phyloP scores from a whole-genome alignment of 2,888 invertebrate genomes.

The Pristionchus japonicus region DNA sequence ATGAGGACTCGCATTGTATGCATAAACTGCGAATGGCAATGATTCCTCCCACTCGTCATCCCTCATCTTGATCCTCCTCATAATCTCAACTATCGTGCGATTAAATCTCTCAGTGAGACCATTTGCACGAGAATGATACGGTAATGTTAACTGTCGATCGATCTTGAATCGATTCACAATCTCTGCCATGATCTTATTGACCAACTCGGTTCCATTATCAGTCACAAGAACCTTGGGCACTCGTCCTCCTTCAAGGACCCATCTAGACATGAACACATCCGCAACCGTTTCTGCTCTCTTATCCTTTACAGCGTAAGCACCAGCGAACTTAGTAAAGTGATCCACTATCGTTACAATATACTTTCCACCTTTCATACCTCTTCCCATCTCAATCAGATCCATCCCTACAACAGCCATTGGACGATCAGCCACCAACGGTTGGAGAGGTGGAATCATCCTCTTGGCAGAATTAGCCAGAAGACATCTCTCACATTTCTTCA shows the following conservation, averaged over 20 bases:
- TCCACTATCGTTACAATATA: conserved; percentile 51
- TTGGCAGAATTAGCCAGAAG: neutral
- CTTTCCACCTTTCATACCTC: neutral
- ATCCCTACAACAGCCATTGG: conserved; percentile 31
- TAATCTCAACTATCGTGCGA: conserved; percentile 47
- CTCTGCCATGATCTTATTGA: conserved; percentile 43
- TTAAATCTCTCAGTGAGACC: conserved; percentile 54
- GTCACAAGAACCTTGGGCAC: conserved; percentile 47
- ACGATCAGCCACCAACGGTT: neutral
- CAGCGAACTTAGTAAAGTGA: conserved; percentile 50
- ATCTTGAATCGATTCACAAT: conserved; percentile 45
- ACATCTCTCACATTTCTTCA: conserved; percentile 29
- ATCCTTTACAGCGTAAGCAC: conserved; percentile 48
- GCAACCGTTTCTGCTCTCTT: conserved; percentile 51
- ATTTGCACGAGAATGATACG: conserved; percentile 55
- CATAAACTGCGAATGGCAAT: conserved; percentile 1
- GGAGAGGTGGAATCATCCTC: neutral
- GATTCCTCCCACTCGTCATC: conserved; percentile 41
- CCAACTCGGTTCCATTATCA: conserved; percentile 52
- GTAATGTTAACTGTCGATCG: conserved; percentile 44
- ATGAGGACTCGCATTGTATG: conserved; percentile 15
- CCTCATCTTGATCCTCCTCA: conserved; percentile 50
- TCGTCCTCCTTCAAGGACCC: neutral
- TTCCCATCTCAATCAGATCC: conserved; percentile 27
- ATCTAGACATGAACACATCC: conserved; percentile 41